phyloP scores from a whole-genome alignment of 1,140 invertebrate species.

The Megathymus violae region DNA sequence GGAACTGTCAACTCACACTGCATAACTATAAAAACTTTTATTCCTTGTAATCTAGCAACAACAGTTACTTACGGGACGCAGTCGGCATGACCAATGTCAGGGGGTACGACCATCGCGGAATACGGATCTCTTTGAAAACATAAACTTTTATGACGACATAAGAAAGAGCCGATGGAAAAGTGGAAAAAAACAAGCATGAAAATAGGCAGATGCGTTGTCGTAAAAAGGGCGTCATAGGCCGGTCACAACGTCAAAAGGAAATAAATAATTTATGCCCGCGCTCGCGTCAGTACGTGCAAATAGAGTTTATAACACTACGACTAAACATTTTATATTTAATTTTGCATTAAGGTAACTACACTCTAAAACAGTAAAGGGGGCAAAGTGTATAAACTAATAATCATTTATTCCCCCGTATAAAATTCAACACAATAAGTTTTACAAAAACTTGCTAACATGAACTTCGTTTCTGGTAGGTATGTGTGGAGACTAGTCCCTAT shows the following conservation, averaged over 20 bases:
- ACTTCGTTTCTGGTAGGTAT: no score
- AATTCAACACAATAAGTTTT: no score
- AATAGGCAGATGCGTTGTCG: slow-evolving; percentile 71
- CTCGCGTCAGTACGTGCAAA: slow-evolving; percentile 48
- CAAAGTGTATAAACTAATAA: no score
- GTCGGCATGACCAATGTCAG: slow-evolving; percentile 72
- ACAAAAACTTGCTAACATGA: no score
- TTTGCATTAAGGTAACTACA: no score
- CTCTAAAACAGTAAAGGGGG: no score
- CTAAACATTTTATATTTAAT: no score
- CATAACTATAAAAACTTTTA: slow-evolving; percentile 33
- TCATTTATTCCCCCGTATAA: no score
- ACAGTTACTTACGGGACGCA: slow-evolving; percentile 54
- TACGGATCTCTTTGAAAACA: slow-evolving; percentile 65
- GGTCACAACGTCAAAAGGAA: no score
- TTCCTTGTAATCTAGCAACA: slow-evolving; percentile 35
- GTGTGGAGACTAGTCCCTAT: no score
- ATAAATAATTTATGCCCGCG: slow-evolving; percentile 50
- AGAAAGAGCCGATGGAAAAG: slow-evolving; percentile 73
- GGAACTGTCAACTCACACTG: slow-evolving; percentile 36
- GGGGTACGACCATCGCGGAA: slow-evolving; percentile 58
- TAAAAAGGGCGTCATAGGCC: no score
- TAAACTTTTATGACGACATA: slow-evolving; percentile 72
- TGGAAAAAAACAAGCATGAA: slow-evolving; percentile 78
- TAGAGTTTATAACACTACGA: no score